Conservation (phyloP, 2,888 invertebrate species). For the Thymelicus lineola region DNA sequence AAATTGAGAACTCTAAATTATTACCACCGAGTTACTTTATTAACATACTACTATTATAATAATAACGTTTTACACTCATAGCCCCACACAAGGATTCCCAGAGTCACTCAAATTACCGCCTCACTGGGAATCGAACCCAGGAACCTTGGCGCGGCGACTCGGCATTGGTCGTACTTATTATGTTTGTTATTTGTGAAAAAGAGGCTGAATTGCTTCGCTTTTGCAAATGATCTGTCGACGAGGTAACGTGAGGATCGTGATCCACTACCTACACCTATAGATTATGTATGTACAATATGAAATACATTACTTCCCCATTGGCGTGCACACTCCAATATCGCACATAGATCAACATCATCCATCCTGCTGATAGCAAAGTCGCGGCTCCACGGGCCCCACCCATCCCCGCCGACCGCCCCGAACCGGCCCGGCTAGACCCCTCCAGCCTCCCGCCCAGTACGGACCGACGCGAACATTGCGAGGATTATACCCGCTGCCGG, state of each 20-base stretch:
- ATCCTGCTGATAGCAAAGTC: slow-evolving; percentile 64
- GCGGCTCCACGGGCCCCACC: slow-evolving; percentile 56
- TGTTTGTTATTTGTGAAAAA: no score
- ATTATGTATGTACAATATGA: not conserved
- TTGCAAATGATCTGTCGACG: no score
- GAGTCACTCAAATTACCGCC: no score
- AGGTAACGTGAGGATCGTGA: not conserved
- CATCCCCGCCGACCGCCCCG: slow-evolving; percentile 37
- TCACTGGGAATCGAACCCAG: no score
- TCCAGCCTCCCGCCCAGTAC: slow-evolving; percentile 6
- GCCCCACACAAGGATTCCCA: no score
- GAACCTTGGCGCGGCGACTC: no score
- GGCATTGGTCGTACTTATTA: no score
- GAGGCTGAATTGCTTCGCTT: no score
- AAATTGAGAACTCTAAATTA: no score
- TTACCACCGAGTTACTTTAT: no score
- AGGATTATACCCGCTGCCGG: slow-evolving; percentile 1
- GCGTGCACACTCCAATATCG: slow-evolving; percentile 47
- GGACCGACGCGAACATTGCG: not conserved
- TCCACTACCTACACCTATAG: not conserved
- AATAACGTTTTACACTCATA: no score
- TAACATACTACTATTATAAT: no score
- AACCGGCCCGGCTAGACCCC: slow-evolving; percentile 6
- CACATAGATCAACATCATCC: slow-evolving; percentile 58
- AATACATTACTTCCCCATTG: slow-evolving; percentile 32